Evolutionary conservation across 2,113 vertebrate species (phyloP).

Genomic region (Serinus canaria): DNA sequence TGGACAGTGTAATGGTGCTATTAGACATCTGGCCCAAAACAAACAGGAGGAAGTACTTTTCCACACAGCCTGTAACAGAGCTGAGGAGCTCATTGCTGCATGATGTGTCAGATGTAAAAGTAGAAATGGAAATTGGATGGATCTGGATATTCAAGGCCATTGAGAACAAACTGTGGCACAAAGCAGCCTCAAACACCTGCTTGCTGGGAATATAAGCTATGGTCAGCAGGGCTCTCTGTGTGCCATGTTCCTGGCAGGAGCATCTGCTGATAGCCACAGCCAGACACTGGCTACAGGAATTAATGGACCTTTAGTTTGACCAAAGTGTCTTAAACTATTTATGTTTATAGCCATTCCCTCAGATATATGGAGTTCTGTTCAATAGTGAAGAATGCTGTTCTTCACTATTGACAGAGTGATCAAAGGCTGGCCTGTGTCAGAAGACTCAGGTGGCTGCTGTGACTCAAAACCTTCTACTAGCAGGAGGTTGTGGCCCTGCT

Average conservation of each 20-base stretch:
- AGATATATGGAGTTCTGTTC: background rate
- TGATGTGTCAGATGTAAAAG: background rate
- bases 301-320: background rate
- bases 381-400: background rate
- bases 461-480: background rate
- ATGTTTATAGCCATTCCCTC: background rate
- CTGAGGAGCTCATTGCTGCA: background rate
- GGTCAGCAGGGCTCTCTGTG: background rate
- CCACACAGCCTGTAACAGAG: background rate
- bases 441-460: background rate
- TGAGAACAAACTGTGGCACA: background rate
- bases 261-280: background rate
- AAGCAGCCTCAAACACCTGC: background rate
- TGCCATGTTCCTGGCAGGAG: background rate
- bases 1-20: background rate
- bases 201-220: background rate
- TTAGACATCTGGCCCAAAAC: constrained; percentile 9
- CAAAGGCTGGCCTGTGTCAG: background rate
- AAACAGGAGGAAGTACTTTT: background rate
- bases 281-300: background rate
- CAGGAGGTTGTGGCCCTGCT: background rate
- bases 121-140: background rate
- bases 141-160: background rate
- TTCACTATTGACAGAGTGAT: background rate
- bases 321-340: background rate